Evolutionary conservation across 2,113 vertebrate species (phyloP), one percentile per base, ranked within the genome.

Genomic region (Paralichthys olivaceus): DNA sequence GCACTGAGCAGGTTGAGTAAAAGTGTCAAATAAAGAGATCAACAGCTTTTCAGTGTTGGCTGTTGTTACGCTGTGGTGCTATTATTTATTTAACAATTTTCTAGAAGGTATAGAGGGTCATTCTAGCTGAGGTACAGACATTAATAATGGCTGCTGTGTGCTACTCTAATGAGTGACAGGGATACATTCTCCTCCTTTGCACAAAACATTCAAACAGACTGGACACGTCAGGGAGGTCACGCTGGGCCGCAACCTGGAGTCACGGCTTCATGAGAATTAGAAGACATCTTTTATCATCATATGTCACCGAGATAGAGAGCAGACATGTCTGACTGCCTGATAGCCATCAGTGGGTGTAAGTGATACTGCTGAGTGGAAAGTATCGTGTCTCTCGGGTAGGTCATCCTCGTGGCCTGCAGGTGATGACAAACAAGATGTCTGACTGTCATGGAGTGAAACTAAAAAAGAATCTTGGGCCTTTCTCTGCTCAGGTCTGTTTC

Each of bases 301-400:
- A 5, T 69, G 81, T 64, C 69, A 57, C 45, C 22, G 60, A 84
- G 84, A 90, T 59, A 53, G 66, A 77, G 77, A 57, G 77, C 83
- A 91, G 90, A 85, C 85, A 74, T 79, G 76, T 62, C 75, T 14
- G 77, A 77, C 70, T 64, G 72, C 51, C 37, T 78, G 88, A 91
- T 89, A 85, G 76, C 75, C 79, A 92, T 92, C 87, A 60, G 72
- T 57, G 57, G 29, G 60, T 83, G 89, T 86, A 87, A 87, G 81
- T 40, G 86, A 92, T 91, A 89, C 81, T 23, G 43, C 83, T 67
- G 65, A 62, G 68, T 19, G 12, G 63, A 54, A 63, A 64, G 81
- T 67, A 68, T 72, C 55, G 9, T 8, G 63, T 87, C 74, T 83
- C 82, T 61, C 26, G 62, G 54, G 40, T 1, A 40, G 84, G 88